Evolutionary conservation across 2,888 invertebrate genomes (phyloP).

Genomic region (Acholoe squamosa): DNA sequence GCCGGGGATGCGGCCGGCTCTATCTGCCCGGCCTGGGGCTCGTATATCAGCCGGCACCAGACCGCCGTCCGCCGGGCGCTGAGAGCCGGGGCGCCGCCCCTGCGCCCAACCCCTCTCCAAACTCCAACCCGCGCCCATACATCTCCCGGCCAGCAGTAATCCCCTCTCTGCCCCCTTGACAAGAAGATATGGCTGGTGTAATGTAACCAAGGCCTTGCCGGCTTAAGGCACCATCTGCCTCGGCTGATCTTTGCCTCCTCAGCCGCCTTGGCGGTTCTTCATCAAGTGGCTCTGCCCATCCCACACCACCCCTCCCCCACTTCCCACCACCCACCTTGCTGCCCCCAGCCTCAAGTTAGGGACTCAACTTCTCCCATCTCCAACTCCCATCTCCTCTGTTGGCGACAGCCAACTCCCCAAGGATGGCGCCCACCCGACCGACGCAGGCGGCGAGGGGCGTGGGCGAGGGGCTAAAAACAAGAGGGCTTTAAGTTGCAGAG

Average conservation of each 20-base stretch:
- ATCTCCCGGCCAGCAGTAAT: slow-evolving; percentile 31
- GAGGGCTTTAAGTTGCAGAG: slow-evolving; percentile 55
- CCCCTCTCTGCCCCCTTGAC: slow-evolving; percentile 47
- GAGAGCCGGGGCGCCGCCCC: slow-evolving; percentile 55
- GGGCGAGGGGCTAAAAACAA: slow-evolving; percentile 13
- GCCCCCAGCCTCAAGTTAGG: neutral
- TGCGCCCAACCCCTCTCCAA: slow-evolving; percentile 20
- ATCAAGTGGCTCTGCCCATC: slow-evolving; percentile 16
- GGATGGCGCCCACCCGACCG: neutral
- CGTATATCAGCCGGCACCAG: slow-evolving; percentile 51
- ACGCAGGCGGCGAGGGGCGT: slow-evolving; percentile 1
- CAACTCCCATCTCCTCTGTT: neutral
- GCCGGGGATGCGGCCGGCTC: slow-evolving; percentile 40
- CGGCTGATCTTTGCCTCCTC: slow-evolving; percentile 56
- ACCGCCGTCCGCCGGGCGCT: slow-evolving; percentile 51
- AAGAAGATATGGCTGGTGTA: slow-evolving; percentile 58
- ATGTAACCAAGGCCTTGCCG: slow-evolving; percentile 50
- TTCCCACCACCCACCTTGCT: neutral
- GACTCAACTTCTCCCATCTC: neutral
- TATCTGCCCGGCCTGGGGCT: slow-evolving; percentile 50
- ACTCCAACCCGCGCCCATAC: slow-evolving; percentile 43
- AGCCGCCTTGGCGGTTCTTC: slow-evolving; percentile 49
- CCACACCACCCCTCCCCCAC: neutral
- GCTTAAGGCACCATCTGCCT: slow-evolving; percentile 59
- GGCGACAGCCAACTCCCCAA: neutral